Percentiles rank a stretch among this genome's conserved stretches.
Evolutionary conservation across 64 coral and sea anemone genomes (phyloP).

Genomic region (Hydrozoanthus tunicans): DNA sequence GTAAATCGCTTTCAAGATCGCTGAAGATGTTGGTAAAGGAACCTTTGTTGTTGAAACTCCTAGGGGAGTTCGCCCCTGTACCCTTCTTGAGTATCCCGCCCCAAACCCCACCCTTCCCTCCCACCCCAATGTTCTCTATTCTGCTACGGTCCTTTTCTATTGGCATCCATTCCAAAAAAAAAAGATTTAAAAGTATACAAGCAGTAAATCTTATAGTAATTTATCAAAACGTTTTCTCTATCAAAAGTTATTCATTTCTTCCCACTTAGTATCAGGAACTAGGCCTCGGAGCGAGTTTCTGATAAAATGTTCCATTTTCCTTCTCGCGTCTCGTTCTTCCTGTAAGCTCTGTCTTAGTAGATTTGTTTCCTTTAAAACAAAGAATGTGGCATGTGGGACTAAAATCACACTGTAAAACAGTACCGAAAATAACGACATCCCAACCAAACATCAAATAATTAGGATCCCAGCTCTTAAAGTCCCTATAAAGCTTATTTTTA

Average conservation of each 20-base stretch:
- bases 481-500: background rate
- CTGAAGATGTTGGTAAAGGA: no score
- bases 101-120: no score
- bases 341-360: conserved; percentile 39
- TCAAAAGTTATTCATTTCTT: conserved; percentile 63
- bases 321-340: conserved; percentile 45
- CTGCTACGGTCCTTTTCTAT: background rate
- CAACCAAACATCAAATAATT: background rate
- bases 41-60: no score
- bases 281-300: conserved; percentile 46
- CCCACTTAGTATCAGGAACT: conserved; percentile 54
- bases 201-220: conserved; percentile 2
- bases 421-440: background rate
- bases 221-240: conserved; percentile 32
- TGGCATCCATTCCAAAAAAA: background rate
- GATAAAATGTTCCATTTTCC: conserved; percentile 63
- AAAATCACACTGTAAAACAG: no score
- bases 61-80: no score
- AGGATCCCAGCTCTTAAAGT: background rate
- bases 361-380: conserved; percentile 46
- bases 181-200: background rate
- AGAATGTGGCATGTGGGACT: no score
- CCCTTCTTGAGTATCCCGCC: no score
- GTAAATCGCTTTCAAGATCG: no score
- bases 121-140: no score